phyloP scores from a whole-genome alignment of 1,140 invertebrate species.

The Musca domestica region DNA sequence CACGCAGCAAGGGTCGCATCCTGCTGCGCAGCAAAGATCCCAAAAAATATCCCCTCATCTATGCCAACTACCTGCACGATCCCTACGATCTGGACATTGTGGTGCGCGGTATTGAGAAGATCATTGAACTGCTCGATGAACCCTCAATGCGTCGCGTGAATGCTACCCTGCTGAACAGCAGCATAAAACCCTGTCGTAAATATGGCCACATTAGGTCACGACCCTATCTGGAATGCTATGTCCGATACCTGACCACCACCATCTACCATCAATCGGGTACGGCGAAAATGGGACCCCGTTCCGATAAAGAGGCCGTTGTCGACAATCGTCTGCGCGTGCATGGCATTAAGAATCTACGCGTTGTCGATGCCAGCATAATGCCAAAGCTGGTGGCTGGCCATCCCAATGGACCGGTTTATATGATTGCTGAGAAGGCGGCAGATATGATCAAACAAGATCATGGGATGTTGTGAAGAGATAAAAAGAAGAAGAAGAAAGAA shows the following conservation, averaged over 20 bases:
- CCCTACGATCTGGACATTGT: conserved; percentile 70
- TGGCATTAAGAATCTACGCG: conserved; percentile 72
- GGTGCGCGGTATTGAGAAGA: conserved; percentile 76
- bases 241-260: conserved; percentile 79
- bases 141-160: conserved; percentile 77
- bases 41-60: conserved; percentile 77
- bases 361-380: conserved; percentile 88
- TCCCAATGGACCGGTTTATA: conserved; percentile 80
- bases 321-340: conserved; percentile 75
- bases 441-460: conserved; percentile 78
- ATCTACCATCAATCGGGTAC: conserved; percentile 81
- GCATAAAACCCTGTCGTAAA: conserved; percentile 73
- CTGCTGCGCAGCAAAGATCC: conserved; percentile 74
- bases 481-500: no score
- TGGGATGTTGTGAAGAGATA: conserved; percentile 52
- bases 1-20: conserved; percentile 75
- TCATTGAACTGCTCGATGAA: conserved; percentile 67
- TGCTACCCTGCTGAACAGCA: conserved; percentile 68
- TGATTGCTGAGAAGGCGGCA: conserved; percentile 82
- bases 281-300: conserved; percentile 76
- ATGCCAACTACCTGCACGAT: conserved; percentile 84
- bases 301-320: conserved; percentile 75
- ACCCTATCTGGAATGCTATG: conserved; percentile 80
- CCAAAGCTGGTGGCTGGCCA: conserved; percentile 78
- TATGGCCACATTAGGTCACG: conserved; percentile 67